Conservation (phyloP, 2,113 vertebrate species). For the Fukomys damarensis region DNA sequence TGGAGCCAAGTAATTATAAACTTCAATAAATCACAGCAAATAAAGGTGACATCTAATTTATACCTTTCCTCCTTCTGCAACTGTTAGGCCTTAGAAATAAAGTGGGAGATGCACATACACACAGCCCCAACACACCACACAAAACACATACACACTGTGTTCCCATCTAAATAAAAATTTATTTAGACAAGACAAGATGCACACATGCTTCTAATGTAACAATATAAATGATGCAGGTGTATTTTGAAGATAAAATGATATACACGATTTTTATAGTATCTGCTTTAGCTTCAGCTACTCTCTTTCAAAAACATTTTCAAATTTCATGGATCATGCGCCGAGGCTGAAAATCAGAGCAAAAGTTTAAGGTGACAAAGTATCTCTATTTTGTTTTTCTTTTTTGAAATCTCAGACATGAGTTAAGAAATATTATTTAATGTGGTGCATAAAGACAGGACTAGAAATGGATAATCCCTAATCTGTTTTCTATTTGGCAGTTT, state of each 20-base stretch:
- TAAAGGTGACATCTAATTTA: constrained; percentile 2
- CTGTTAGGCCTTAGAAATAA: not conserved
- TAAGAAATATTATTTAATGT: not conserved
- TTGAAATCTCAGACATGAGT: not conserved
- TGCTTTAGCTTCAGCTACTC: not conserved
- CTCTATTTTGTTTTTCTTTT: not conserved
- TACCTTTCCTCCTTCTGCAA: not conserved
- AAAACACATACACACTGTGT: not conserved
- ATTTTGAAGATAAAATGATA: not conserved
- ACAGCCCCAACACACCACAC: not conserved
- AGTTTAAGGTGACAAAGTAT: constrained; percentile 2
- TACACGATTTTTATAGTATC: not conserved
- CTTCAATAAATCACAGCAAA: not conserved
- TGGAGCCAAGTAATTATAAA: constrained; percentile 33
- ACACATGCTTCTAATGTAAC: not conserved
- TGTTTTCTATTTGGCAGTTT: constrained; percentile 22
- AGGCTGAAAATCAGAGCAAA: not conserved
- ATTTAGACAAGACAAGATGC: not conserved
- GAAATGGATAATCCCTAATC: not conserved
- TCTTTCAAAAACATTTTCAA: not conserved
- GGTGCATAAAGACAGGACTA: not conserved
- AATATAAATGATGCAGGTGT: not conserved
- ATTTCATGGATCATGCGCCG: not conserved
- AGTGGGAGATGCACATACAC: not conserved
- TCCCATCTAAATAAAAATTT: constrained; percentile 16